Base-by-base conservation (phyloP, 2,888 invertebrate species). In the Nomada fabriciana region DNA sequence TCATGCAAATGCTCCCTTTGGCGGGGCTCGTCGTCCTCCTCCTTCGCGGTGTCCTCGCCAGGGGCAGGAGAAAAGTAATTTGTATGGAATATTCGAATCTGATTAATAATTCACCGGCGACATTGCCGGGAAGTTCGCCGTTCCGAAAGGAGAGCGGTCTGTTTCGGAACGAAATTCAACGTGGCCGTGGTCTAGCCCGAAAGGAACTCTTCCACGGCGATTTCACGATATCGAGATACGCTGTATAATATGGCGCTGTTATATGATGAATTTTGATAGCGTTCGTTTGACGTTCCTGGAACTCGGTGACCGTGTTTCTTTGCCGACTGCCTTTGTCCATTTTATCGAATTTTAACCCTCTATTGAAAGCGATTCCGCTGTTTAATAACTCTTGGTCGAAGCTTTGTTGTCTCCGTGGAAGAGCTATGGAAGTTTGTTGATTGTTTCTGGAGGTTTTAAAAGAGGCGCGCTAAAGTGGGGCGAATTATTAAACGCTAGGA, bases 41-140 rank as follows among this genome's bases (percentile, higher is more conserved):
- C 72, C 25, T 43, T 25, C 36, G 0, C 36, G 36, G 36, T 36
- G 13, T 63, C n/a, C 25, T 25, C 23, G 36, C 5, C 23, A 47
- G 18, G 23, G 25, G 29, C 23, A 11, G 18, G 15, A 20, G 63
- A n/a, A 53, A 53, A 63, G 81, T 76, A 75, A 82, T 82, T 82
- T 80, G 65, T 76, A 80, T 53, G 70, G 75, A 75, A 80, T 75
- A 82, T 67, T 80, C 82, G 75, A 71, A 75, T 75, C 70, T 43
- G 60, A 80, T 82, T 82, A 82, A 80, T 82, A 82, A 82, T 82
- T 82, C 75, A 78, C 80, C 53, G 64, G 23, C 53, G 64, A 23
- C 50, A 43, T 69, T 13, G 68, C n/a, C 13, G 43, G 36, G 47
- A 20, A 36, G 60, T 71, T 3, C 15, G 25, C 25, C 68, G 3